phyloP scores from a whole-genome alignment of 2,888 invertebrate species.

The Agonopterix alstromeriana region DNA sequence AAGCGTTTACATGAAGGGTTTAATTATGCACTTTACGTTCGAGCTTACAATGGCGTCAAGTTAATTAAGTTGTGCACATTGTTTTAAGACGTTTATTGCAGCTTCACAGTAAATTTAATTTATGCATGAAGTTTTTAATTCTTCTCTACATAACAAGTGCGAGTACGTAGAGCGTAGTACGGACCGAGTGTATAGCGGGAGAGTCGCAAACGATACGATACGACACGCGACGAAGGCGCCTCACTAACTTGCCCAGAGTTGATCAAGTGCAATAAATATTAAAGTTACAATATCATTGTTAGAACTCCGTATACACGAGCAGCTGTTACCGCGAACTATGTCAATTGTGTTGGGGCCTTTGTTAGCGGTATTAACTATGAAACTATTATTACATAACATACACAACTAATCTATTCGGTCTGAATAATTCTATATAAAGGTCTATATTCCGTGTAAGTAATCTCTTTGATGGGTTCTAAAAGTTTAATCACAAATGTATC shows the following conservation, averaged over 20 bases:
- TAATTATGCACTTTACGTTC: conserved; percentile 67
- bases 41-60: conserved; percentile 62
- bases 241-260: conserved; percentile 46
- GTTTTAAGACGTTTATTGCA: conserved; percentile 58
- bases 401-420: conserved; percentile 23
- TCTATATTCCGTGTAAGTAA: background rate
- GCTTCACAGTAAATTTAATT: conserved; percentile 42
- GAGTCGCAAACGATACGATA: no score
- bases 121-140: conserved; percentile 59
- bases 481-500: conserved; percentile 7
- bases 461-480: conserved; percentile 8
- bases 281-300: conserved; percentile 72
- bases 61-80: conserved; percentile 67
- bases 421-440: background rate
- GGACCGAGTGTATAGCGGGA: background rate
- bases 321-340: conserved; percentile 62
- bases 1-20: conserved; percentile 68
- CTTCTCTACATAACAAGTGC: conserved; percentile 24
- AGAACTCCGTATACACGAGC: conserved; percentile 48
- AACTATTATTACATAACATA: conserved; percentile 50
- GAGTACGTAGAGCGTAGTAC: conserved; percentile 14
- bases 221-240: conserved; percentile 20
- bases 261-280: conserved; percentile 74
- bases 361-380: conserved; percentile 58
- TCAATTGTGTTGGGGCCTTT: conserved; percentile 63